A percentile compares a stretch with the other conserved stretches of the same genome.
These are phyloP conservation scores for Epinotia ramella DNA, from an alignment of 2,888 invertebrate species.

Conservation along the genomic window DNA sequence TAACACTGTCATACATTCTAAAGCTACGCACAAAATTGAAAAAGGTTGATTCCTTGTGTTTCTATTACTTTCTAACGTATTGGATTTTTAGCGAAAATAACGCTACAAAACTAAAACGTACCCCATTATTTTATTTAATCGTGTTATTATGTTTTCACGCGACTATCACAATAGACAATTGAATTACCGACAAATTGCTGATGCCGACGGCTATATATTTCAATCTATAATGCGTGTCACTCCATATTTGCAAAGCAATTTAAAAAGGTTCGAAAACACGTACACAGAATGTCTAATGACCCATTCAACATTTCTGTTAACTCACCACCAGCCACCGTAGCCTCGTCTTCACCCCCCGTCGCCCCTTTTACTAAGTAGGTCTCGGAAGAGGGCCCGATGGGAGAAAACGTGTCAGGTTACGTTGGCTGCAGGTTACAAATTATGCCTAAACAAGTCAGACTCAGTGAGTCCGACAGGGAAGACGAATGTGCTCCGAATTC, in stretches of 20 bases:
- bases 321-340: slow-evolving; percentile 58
- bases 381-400: slow-evolving; percentile 18
- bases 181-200: slow-evolving; percentile 7
- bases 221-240: slow-evolving; percentile 50
- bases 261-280: slow-evolving; percentile 59
- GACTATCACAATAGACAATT: background rate
- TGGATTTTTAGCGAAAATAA: background rate
- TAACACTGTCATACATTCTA: slow-evolving; percentile 18
- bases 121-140: background rate
- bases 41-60: background rate
- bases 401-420: slow-evolving; percentile 46
- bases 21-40: background rate
- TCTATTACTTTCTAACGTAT: background rate
- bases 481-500: slow-evolving; percentile 66
- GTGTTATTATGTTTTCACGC: background rate
- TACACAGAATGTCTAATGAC: slow-evolving; percentile 66
- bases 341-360: slow-evolving; percentile 49
- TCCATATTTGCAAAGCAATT: slow-evolving; percentile 61
- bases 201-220: slow-evolving; percentile 22
- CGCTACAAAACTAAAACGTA: background rate
- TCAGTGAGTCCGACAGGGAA: slow-evolving; percentile 62
- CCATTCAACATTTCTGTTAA: slow-evolving; percentile 69
- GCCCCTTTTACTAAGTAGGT: slow-evolving; percentile 4
- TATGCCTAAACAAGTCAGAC: slow-evolving; percentile 64
- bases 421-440: slow-evolving; percentile 60